Base-by-base conservation (phyloP, 2,888 invertebrate genomes). In the Philereme vetulata region DNA sequence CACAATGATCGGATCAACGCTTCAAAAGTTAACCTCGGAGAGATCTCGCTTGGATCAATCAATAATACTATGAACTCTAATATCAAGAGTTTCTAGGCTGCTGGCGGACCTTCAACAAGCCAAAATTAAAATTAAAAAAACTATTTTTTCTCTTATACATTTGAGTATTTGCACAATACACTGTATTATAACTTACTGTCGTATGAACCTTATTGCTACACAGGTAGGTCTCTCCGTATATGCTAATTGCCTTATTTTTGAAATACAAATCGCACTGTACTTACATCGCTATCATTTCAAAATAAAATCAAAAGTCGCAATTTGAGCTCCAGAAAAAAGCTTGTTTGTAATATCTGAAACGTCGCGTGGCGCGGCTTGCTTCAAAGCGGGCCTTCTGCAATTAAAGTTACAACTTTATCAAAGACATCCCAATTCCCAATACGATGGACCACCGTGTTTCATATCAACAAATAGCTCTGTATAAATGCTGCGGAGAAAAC, bases 381-480 rank as follows among this genome's bases (percentile, higher is more conserved):
- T 88, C 86, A 81, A 84, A 79, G 77, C 77, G 65, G 72, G 70
- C 88, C 86, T 87, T 88, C 80, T 84, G 88, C 84, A 90, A 91
- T 91, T 91, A 91, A 90, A 89, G 83, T 85, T 84, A 89, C 88
- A 88, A 84, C 86, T 90, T 91, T 91, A 91, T 91, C 84, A 85
- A 85, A 82, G 82, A 80, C 82, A 80, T 84, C 81, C 82, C 83
- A 82, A 77, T 80, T 84, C 81, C 82, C 83, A 82, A 77, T 80
- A 74, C 73, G 76, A 74, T 72, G 76, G 90, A 90, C 90, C 90
- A 90, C 89, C 90, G 81, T 77, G 85, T 74, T 68, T 73, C 78
- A 73, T 86, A 87, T 85, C 86, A 77, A 77, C 58, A 51, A 60
- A 65, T 60, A 62, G 57, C 58, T 69, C 65, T 68, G 71, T 72